These are phyloP conservation scores for Ennomos erosarius DNA, from an alignment of 2,888 invertebrate species.

Conservation along the genomic window DNA sequence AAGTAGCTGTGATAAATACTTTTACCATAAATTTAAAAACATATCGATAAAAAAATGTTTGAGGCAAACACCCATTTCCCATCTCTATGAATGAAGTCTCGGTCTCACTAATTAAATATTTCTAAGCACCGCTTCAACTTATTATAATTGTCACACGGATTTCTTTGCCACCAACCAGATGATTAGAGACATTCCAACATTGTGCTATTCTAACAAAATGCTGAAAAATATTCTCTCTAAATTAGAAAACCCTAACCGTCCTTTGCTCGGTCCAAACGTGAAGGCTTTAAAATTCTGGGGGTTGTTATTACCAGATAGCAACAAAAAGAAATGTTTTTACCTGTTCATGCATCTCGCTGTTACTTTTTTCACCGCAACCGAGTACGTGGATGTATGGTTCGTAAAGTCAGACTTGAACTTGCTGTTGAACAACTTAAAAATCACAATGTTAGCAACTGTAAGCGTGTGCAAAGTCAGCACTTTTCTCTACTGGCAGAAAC, in stretches of 20 bases:
- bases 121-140: constrained; percentile 10
- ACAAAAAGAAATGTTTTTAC: constrained; percentile 55
- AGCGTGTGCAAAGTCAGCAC: constrained; percentile 67
- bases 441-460: constrained; percentile 70
- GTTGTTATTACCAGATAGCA: constrained; percentile 61
- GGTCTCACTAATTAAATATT: constrained; percentile 21
- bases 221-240: constrained; percentile 45
- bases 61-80: neutral
- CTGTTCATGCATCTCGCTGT: constrained; percentile 64
- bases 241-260: constrained; percentile 65
- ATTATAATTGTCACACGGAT: constrained; percentile 9
- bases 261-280: constrained; percentile 72
- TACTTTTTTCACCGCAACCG: constrained; percentile 63
- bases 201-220: constrained; percentile 24
- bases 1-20: too few species aligned
- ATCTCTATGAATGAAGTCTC: constrained; percentile 16
- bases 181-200: neutral
- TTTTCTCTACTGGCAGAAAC: constrained; percentile 64
- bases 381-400: constrained; percentile 73
- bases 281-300: constrained; percentile 74
- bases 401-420: constrained; percentile 66
- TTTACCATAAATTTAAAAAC: too few species aligned
- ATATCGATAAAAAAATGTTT: too few species aligned
- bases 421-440: constrained; percentile 70
- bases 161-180: constrained; percentile 3